Evolutionary conservation across 1,140 invertebrate species (phyloP).

Genomic region (Tetraneura akinire): DNA sequence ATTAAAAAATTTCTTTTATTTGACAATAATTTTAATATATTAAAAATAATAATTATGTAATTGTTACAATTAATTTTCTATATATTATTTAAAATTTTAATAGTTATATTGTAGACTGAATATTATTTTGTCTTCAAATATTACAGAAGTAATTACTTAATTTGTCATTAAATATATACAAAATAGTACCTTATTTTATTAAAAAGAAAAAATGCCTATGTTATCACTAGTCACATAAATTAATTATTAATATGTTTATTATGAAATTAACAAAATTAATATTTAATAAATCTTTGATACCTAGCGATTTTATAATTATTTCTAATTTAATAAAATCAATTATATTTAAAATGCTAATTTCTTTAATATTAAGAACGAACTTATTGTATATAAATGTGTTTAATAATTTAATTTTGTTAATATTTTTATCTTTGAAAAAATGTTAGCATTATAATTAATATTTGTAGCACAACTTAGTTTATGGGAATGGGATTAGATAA

Average conservation of each 20-base stretch:
- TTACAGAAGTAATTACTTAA: background rate
- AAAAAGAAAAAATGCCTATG: background rate
- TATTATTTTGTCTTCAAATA: constrained; percentile 6
- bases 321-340: background rate
- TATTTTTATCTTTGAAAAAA: constrained; percentile 15
- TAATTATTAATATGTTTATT: background rate
- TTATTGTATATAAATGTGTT: constrained; percentile 28
- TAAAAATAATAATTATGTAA: background rate
- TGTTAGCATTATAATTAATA: constrained; percentile 24
- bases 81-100: background rate
- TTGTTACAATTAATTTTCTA: background rate
- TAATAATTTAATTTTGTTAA: constrained; percentile 42
- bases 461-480: constrained; percentile 6
- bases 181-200: background rate
- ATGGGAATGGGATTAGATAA: constrained; percentile 43
- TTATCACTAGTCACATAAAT: constrained; percentile 19
- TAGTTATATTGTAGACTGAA: background rate
- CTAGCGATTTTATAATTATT: background rate
- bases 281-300: constrained; percentile 18
- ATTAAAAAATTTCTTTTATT: background rate
- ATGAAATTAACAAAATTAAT: background rate
- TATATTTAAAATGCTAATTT: background rate
- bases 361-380: constrained; percentile 16
- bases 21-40: background rate
- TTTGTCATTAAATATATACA: background rate